phyloP scores from a whole-genome alignment of 2,888 invertebrate genomes.

The Drosophila niveifrons region DNA sequence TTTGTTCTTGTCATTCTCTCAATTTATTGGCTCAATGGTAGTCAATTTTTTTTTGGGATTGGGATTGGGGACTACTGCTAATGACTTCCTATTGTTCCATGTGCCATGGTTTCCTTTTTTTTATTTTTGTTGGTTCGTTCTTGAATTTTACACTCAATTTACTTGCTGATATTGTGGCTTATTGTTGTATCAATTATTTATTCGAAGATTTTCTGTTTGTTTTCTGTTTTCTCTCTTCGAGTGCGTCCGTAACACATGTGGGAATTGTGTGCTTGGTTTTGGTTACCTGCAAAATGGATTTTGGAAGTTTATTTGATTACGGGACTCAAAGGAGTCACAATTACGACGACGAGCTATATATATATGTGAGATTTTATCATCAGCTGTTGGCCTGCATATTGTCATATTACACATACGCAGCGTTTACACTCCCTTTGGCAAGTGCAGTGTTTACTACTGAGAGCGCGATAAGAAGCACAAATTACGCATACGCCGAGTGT shows the following conservation, averaged over 20 bases:
- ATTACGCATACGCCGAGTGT: slow-evolving; percentile 66
- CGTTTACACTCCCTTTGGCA: slow-evolving; percentile 30
- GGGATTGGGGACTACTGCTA: slow-evolving; percentile 41
- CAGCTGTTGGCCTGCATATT: slow-evolving; percentile 1
- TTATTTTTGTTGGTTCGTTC: slow-evolving; percentile 15
- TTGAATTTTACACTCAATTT: slow-evolving; percentile 73
- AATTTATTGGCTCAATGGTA: slow-evolving; percentile 39
- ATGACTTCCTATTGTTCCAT: slow-evolving; percentile 71
- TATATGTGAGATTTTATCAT: slow-evolving; percentile 7
- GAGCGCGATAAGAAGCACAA: slow-evolving; percentile 18
- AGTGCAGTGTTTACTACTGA: slow-evolving; percentile 4
- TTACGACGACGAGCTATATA: neutral
- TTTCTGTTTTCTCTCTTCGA: slow-evolving; percentile 16
- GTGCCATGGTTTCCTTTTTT: slow-evolving; percentile 31
- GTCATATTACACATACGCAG: slow-evolving; percentile 41
- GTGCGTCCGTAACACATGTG: slow-evolving; percentile 5
- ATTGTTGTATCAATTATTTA: slow-evolving; percentile 69
- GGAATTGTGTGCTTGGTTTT: slow-evolving; percentile 22
- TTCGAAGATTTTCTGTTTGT: slow-evolving; percentile 56
- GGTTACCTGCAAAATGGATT: slow-evolving; percentile 24
- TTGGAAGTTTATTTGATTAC: slow-evolving; percentile 17
- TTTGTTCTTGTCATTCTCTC: slow-evolving; percentile 42
- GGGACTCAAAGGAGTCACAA: slow-evolving; percentile 13
- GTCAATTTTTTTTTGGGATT: slow-evolving; percentile 33
- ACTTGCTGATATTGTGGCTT: slow-evolving; percentile 30